A percentile compares a stretch with the other conserved stretches of the same genome.
These are phyloP conservation scores for Drosophila kanapiae DNA, from an alignment of 1,140 invertebrate genomes.

Conservation along the genomic window DNA sequence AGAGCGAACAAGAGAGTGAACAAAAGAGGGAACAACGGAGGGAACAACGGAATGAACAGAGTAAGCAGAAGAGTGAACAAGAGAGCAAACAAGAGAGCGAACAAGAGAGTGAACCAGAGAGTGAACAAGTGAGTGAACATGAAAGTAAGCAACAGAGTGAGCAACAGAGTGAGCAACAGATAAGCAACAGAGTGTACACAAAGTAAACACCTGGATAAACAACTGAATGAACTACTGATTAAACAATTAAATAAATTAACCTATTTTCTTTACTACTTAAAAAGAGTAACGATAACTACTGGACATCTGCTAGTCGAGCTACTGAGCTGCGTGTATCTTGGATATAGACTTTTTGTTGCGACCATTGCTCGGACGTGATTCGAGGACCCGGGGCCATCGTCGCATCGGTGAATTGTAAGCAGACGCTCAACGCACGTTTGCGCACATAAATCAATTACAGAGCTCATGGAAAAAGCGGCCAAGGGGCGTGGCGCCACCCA, in stretches of 20 bases:
- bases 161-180: not conserved
- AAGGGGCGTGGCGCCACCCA: conserved; percentile 49
- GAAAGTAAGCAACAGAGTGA: not conserved
- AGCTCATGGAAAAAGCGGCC: conserved; percentile 52
- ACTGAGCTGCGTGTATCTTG: too few species aligned
- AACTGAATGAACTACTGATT: not conserved
- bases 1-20: not conserved
- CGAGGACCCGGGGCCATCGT: conserved; percentile 20
- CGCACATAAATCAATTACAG: conserved; percentile 81
- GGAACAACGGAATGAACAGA: not conserved
- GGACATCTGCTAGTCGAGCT: conserved; percentile 1
- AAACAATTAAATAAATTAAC: not conserved
- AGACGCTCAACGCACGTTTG: conserved; percentile 76
- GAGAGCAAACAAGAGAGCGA: not conserved
- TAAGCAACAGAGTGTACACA: too few species aligned
- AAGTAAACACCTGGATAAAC: not conserved
- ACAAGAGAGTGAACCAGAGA: not conserved
- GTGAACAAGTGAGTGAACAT: not conserved
- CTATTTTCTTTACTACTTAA: too few species aligned
- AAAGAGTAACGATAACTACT: not conserved
- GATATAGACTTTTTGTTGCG: conserved; percentile 25
- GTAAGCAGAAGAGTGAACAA: not conserved
- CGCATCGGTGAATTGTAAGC: conserved; percentile 62
- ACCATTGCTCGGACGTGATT: conserved; percentile 30
- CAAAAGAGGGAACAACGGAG: not conserved